Conservation (phyloP, 2,888 invertebrate genomes). For the Doris montereyensis region DNA sequence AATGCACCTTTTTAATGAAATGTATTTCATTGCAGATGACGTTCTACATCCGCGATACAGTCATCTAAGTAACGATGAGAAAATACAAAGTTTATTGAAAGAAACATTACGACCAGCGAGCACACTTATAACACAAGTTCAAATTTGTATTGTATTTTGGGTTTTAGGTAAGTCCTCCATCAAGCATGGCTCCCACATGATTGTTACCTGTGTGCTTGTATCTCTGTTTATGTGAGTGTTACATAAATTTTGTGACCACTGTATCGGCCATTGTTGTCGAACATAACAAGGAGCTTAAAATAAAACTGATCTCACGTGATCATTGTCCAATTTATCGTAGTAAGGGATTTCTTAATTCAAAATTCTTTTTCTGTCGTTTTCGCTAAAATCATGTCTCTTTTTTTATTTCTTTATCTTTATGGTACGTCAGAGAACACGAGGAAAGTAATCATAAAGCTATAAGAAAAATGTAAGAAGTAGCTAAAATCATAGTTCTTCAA, state of each 20-base stretch:
- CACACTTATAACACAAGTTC: slow-evolving; percentile 71
- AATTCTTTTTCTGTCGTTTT: no score
- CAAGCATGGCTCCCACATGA: no score
- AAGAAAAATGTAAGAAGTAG: no score
- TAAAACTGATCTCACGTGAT: background rate
- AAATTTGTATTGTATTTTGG: slow-evolving; percentile 73
- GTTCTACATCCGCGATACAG: slow-evolving; percentile 53
- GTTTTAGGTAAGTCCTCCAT: slow-evolving; percentile 64
- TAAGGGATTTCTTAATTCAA: no score
- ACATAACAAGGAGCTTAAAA: background rate
- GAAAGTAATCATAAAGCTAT: no score
- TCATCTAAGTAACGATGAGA: slow-evolving; percentile 61
- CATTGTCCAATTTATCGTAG: no score
- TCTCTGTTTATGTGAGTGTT: background rate
- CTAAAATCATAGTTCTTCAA: no score
- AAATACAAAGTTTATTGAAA: slow-evolving; percentile 66
- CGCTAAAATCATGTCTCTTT: no score
- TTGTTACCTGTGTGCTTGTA: background rate
- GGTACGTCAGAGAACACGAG: no score
- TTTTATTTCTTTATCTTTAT: no score
- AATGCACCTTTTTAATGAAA: no score
- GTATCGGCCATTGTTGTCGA: background rate
- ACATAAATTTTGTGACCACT: background rate
- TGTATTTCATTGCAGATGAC: slow-evolving; percentile 34
- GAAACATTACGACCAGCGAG: slow-evolving; percentile 70